A percentile compares a stretch with the other conserved stretches of the same genome.
phyloP scores from a whole-genome alignment of 2,113 vertebrate species.

The Limnothrissa miodon region DNA sequence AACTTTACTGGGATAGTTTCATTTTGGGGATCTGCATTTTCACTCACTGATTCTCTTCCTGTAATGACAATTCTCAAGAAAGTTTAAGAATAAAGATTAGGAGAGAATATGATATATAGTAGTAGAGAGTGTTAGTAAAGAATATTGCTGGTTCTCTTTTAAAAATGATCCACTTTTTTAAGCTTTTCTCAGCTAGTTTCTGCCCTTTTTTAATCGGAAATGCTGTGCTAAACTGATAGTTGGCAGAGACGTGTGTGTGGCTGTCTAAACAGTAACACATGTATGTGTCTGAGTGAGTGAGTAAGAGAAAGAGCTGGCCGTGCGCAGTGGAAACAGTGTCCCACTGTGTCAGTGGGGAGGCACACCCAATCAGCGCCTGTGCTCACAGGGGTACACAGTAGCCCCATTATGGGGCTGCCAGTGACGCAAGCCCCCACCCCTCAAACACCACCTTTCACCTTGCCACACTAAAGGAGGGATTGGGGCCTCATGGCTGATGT shows the following conservation, averaged over 20 bases:
- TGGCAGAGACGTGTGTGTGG: conserved; percentile 53
- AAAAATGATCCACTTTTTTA: neutral
- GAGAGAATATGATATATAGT: too few species aligned
- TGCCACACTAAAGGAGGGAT: neutral
- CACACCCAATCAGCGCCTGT: conserved; percentile 53
- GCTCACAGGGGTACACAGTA: conserved; percentile 61
- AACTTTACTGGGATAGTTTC: neutral
- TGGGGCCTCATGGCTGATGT: neutral
- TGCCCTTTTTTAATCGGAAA: neutral
- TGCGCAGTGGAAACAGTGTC: conserved; percentile 65
- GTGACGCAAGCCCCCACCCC: conserved; percentile 65
- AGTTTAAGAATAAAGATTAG: too few species aligned
- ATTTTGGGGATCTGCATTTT: neutral
- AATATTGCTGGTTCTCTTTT: neutral
- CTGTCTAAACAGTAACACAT: conserved; percentile 66
- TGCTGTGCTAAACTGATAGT: neutral
- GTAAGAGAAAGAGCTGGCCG: conserved; percentile 27
- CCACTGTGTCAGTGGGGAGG: conserved; percentile 68
- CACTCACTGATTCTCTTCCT: too few species aligned
- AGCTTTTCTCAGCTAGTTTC: neutral
- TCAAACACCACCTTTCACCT: conserved; percentile 5
- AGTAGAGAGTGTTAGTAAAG: too few species aligned
- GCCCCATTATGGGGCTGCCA: conserved; percentile 62
- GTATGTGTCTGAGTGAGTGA: conserved; percentile 43
- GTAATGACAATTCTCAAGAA: too few species aligned